phyloP scores from a whole-genome alignment of 1,140 invertebrate genomes.

The Anthonomus grandis region DNA sequence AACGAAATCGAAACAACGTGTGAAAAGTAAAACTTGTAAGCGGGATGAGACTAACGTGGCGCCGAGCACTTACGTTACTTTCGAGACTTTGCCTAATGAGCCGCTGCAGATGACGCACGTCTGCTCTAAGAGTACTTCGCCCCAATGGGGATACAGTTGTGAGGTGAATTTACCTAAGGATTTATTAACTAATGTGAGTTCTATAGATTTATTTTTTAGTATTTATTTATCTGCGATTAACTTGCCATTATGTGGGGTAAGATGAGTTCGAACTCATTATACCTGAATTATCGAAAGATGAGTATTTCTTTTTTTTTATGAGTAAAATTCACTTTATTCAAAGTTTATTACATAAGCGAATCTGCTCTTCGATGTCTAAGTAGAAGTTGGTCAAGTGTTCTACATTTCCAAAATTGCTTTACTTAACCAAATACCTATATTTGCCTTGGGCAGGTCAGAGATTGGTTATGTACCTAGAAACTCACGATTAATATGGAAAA shows the following conservation, averaged over 20 bases:
- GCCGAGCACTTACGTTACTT: constrained; percentile 60
- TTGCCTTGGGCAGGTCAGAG: too few species aligned
- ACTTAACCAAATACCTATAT: too few species aligned
- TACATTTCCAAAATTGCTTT: too few species aligned
- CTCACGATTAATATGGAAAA: too few species aligned
- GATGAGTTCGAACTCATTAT: too few species aligned
- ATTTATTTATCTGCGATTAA: constrained; percentile 5
- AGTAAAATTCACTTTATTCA: too few species aligned
- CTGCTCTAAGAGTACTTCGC: constrained; percentile 52
- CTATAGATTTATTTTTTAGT: neutral
- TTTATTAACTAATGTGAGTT: constrained; percentile 55
- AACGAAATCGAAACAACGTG: constrained; percentile 37
- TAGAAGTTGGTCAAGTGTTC: too few species aligned
- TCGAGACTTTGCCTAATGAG: constrained; percentile 48
- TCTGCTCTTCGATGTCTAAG: too few species aligned
- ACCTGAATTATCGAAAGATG: too few species aligned
- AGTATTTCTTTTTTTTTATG: constrained; percentile 15
- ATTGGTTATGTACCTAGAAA: too few species aligned
- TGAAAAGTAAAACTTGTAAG: constrained; percentile 33
- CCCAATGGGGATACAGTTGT: constrained; percentile 57
- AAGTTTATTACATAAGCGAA: too few species aligned
- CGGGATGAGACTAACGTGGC: constrained; percentile 36
- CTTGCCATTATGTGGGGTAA: too few species aligned
- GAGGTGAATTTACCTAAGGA: constrained; percentile 53
- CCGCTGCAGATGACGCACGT: constrained; percentile 53